Base-by-base conservation (phyloP, 2,888 invertebrate genomes). In the Eupeodes latifasciatus region DNA sequence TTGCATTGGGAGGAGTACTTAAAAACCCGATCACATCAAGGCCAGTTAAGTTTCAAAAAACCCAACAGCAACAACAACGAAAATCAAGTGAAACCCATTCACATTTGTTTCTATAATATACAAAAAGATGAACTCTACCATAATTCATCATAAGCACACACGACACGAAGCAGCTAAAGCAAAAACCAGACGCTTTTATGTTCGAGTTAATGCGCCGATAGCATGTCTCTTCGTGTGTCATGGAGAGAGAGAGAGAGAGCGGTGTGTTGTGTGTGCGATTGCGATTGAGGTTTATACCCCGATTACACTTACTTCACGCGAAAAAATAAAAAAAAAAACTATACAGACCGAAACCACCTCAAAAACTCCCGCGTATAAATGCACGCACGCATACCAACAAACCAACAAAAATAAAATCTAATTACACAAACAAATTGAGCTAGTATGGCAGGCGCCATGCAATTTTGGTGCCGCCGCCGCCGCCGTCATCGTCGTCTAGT, bases 391-490 rank as follows among this genome's bases (percentile, higher is more conserved):
- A 72, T 16, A 66, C 55, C 53, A 61, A 14, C 72, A 72, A 34
- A 19, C 19, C 19, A 19, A 19, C 19, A 66, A 49, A 66, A 61
- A 49, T 27, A 27, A 61, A 77, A 69, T 74, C 69, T 55, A 78
- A 79, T 64, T 71, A 47, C 64, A 83, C 76, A 88, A 78, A 84
- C 87, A 84, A 84, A 88, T 88, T 76, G 84, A 74, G 80, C 69
- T 77, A 74, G 87, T 85, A 81, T 88, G 67, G 87, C 80, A 88
- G 87, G 87, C 87, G 87, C 87, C 87, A 88, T 88, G 87, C 87
- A 88, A 85, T 88, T 88, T 88, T 81, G 81, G 87, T 81, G 84
- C 87, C 40, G 40, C 40, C 36, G 36, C 40, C 36, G 36, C 36
- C 75, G 62, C 44, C 59, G 86, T 79, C 77, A 82, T 79, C 74